Base-by-base conservation (phyloP, 1,140 invertebrate species). In the Drosophila arawakana region DNA sequence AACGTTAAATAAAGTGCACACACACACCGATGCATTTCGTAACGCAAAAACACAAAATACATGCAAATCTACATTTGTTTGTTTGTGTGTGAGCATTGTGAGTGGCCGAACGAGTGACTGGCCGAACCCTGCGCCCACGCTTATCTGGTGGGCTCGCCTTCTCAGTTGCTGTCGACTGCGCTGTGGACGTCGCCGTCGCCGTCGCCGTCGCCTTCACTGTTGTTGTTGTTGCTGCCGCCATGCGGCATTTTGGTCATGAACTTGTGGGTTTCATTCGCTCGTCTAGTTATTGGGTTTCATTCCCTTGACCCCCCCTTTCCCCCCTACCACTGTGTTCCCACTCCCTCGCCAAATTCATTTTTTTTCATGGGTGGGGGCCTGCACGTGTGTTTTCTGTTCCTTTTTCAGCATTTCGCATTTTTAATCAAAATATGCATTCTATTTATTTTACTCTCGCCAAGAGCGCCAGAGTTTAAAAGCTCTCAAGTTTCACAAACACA, bases 231-330 rank as follows among this genome's bases (percentile, higher is more conserved):
- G 59, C 37, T 41, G 61, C 55, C 30, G 52, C 55, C 73, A 76
- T 66, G 70, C 84, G 84, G 84, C 84, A 62, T 72, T 89, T 89
- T 89, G 84, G 84, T 89, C 80, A 84, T 89, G 84, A 89, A 89
- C 84, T 89, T 89, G 84, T 76, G 80, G 80, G 73, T 61, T 78
- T 78, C 63, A 60, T 60, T 47, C 52, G 62, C 67, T 59, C 46
- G 62, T 52, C 43, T 58, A 44, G 50, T 52, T 41, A 47, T 37
- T 66, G 11, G 43, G 34, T 41, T 66, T 13, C 49, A 18, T 13
- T n/a, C 63, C 52, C 11, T 25, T 37, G 9, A 39, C 18, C 35
- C 7, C 7, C 13, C 61, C 30, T 37, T n/a, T 34, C 11, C 25
- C 49, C 13, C 47, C 21, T 34, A 34, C 15, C 15, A 44, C 21